phyloP scores from a whole-genome alignment of 2,797 vertebrate genomes.

The Channallabes apus region DNA sequence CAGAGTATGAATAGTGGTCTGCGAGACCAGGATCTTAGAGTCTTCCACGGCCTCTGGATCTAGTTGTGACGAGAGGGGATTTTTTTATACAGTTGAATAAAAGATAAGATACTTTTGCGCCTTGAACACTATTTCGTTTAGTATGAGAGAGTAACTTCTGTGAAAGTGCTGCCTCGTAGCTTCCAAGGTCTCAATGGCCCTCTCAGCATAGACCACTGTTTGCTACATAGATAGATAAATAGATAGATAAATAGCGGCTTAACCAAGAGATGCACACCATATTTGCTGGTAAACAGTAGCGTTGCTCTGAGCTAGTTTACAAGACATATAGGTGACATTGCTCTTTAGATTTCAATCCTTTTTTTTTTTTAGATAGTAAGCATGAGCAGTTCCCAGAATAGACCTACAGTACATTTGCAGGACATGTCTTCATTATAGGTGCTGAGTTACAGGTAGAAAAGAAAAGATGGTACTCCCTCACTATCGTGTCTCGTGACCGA shows the following conservation, averaged over 20 bases:
- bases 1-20: constrained; percentile 18
- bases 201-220: constrained; percentile 30
- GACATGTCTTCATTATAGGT: constrained; percentile 24
- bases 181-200: constrained; percentile 6
- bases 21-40: constrained; percentile 34
- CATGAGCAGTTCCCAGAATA: constrained; percentile 27
- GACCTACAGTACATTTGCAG: constrained; percentile 21
- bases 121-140: constrained; percentile 16
- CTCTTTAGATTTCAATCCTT: constrained; percentile 28
- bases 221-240: constrained; percentile 23
- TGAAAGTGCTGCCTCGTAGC: constrained; percentile 36
- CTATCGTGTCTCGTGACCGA: constrained; percentile 4
- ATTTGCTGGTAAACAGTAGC: constrained; percentile 44
- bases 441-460: constrained; percentile 32
- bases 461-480: not conserved
- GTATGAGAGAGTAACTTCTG: constrained; percentile 34
- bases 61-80: constrained; percentile 17
- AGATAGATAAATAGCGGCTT: constrained; percentile 20
- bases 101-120: constrained; percentile 30
- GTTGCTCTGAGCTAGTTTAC: constrained; percentile 46
- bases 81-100: constrained; percentile 36
- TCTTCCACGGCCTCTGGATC: constrained; percentile 50
- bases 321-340: constrained; percentile 45
- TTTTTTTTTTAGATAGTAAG: constrained; percentile 19
- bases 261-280: constrained; percentile 38